phyloP scores from a whole-genome alignment of 2,888 invertebrate species.

The Aelia acuminata region DNA sequence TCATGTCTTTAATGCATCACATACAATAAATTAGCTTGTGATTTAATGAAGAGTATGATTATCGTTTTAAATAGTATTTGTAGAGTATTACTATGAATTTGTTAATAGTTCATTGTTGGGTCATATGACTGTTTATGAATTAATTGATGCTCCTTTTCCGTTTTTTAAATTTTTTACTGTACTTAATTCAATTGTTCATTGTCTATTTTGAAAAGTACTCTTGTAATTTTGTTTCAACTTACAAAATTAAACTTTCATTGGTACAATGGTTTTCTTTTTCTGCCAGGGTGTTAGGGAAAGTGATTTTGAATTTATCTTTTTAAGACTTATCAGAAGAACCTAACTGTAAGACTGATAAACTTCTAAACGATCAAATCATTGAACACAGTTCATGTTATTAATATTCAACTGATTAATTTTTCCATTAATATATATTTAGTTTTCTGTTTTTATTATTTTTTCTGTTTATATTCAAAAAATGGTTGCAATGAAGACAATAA shows the following conservation, averaged over 20 bases:
- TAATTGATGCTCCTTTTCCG: not conserved
- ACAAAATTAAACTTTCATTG: not conserved
- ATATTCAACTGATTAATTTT: not conserved
- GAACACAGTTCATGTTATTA: slow-evolving; percentile 21
- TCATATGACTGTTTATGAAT: not conserved
- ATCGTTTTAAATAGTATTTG: not conserved
- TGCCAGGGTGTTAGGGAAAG: not conserved
- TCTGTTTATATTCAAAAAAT: slow-evolving; percentile 5
- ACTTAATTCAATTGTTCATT: slow-evolving; percentile 16
- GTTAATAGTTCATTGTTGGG: not conserved
- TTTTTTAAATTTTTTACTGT: slow-evolving; percentile 24
- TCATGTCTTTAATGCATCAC: slow-evolving; percentile 14
- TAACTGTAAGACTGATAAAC: slow-evolving; percentile 31
- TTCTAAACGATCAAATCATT: slow-evolving; percentile 32
- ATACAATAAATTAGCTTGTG: slow-evolving; percentile 34
- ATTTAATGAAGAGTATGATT: slow-evolving; percentile 12
- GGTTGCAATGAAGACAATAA: slow-evolving; percentile 39
- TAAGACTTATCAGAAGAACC: not conserved
- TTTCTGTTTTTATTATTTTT: not conserved
- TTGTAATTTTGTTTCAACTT: not conserved
- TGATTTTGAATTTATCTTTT: not conserved
- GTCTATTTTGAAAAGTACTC: not conserved
- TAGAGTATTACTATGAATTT: not conserved
- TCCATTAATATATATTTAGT: not conserved
- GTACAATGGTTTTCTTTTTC: not conserved